Evolutionary conservation across 2,113 vertebrate genomes (phyloP).

Genomic region (Xiphophorus hellerii): DNA sequence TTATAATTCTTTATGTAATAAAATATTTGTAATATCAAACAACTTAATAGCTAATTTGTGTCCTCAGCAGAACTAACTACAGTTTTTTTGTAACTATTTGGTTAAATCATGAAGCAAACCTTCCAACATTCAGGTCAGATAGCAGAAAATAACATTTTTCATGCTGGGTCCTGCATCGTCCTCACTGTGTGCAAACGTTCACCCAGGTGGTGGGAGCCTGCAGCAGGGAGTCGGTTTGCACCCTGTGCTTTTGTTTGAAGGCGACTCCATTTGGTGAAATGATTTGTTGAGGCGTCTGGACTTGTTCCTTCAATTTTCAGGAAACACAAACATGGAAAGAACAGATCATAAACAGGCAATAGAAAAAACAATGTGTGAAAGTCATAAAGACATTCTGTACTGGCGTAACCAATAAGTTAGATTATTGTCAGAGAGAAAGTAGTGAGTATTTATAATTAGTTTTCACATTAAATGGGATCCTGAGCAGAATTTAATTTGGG

Average conservation of each 20-base stretch:
- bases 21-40: too few relatives aligned
- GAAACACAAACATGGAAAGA: conserved; percentile 22
- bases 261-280: conserved; percentile 13
- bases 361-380: conserved; percentile 17
- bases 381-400: conserved; percentile 12
- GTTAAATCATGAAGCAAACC: too few relatives aligned
- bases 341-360: conserved; percentile 38
- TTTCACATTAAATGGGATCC: too few relatives aligned
- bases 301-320: conserved; percentile 17
- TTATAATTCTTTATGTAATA: too few relatives aligned
- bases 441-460: too few relatives aligned
- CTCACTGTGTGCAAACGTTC: background rate
- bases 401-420: too few relatives aligned
- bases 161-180: conserved; percentile 14
- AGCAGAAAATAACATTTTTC: background rate
- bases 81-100: too few relatives aligned
- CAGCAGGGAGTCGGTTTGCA: conserved; percentile 19
- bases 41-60: too few relatives aligned
- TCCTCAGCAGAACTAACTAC: too few relatives aligned
- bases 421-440: too few relatives aligned
- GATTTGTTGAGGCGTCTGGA: conserved; percentile 51
- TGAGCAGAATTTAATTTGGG: too few relatives aligned
- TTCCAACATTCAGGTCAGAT: conserved; percentile 26
- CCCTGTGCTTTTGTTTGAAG: conserved; percentile 23
- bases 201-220: background rate